Evolutionary conservation across 53 echinoderm and acorn worm species (phyloP).

Genomic region (Holothuria scabra): DNA sequence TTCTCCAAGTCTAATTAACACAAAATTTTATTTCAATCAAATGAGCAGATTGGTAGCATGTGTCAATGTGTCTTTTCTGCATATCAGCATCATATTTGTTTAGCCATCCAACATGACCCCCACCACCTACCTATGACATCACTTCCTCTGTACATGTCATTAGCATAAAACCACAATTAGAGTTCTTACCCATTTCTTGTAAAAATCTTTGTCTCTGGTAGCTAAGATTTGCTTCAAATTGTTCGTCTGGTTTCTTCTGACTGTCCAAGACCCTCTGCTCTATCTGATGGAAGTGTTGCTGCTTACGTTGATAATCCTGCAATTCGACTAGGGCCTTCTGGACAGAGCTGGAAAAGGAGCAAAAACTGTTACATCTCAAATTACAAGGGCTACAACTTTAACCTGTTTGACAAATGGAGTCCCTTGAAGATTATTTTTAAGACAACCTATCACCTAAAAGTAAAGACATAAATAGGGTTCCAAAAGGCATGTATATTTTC

Average conservation of each 20-base stretch:
- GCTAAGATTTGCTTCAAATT: slow-evolving; percentile 86
- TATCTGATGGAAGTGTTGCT: slow-evolving; percentile 81
- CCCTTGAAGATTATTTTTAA: neutral
- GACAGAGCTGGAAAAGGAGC: slow-evolving; percentile 62
- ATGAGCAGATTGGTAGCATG: no score
- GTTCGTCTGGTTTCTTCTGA: slow-evolving; percentile 80
- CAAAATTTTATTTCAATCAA: no score
- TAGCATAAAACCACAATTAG: neutral
- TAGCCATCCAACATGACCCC: no score
- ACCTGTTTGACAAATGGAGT: neutral
- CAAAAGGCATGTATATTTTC: no score
- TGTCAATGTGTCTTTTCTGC: no score
- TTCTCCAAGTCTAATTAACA: no score
- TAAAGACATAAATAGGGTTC: no score
- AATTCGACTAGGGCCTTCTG: slow-evolving; percentile 91
- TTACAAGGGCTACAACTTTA: neutral
- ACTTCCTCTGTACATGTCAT: no score
- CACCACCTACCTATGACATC: no score
- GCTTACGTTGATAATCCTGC: slow-evolving; percentile 87
- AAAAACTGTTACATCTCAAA: neutral
- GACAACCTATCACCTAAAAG: neutral
- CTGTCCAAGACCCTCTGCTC: slow-evolving; percentile 69
- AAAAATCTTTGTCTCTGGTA: slow-evolving; percentile 87
- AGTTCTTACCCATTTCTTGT: slow-evolving; percentile 67
- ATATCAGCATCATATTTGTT: no score